Percentiles rank a stretch among this genome's conserved stretches.
Evolutionary conservation across 2,888 invertebrate genomes (phyloP).

Genomic region (Drosophila nr. fundita): DNA sequence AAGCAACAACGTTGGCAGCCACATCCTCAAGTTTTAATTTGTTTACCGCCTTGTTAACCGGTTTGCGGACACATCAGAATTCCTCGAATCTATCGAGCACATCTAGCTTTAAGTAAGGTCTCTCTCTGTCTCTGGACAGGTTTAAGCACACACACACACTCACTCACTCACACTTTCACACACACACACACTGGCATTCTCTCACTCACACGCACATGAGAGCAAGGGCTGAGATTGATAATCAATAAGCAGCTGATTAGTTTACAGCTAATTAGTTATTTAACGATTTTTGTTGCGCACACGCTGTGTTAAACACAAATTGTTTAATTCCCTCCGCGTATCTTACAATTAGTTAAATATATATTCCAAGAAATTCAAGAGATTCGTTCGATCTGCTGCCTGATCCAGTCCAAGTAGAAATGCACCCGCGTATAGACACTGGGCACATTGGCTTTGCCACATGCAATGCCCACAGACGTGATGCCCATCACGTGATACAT

Average conservation of each 20-base stretch:
- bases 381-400: conserved; percentile 40
- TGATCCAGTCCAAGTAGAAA: conserved; percentile 74
- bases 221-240: not conserved
- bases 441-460: conserved; percentile 72
- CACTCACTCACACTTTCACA: not conserved
- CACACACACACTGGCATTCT: not conserved
- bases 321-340: not conserved
- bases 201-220: not conserved
- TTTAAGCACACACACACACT: conserved; percentile 14
- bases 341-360: not conserved
- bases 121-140: conserved; percentile 29
- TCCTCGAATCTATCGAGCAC: conserved; percentile 22
- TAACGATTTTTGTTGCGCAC: conserved; percentile 6
- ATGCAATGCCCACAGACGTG: conserved; percentile 69
- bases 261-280: not conserved
- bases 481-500: conserved; percentile 76
- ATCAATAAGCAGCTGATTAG: conserved; percentile 22
- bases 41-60: conserved; percentile 40
- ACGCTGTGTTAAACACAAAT: conserved; percentile 21
- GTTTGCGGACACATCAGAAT: conserved; percentile 41
- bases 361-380: conserved; percentile 5
- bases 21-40: conserved; percentile 42
- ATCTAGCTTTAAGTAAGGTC: not conserved
- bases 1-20: conserved; percentile 22
- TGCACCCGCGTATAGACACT: conserved; percentile 76